phyloP scores from a whole-genome alignment of 2,113 vertebrate species.

The Tetraodon nigroviridis region DNA sequence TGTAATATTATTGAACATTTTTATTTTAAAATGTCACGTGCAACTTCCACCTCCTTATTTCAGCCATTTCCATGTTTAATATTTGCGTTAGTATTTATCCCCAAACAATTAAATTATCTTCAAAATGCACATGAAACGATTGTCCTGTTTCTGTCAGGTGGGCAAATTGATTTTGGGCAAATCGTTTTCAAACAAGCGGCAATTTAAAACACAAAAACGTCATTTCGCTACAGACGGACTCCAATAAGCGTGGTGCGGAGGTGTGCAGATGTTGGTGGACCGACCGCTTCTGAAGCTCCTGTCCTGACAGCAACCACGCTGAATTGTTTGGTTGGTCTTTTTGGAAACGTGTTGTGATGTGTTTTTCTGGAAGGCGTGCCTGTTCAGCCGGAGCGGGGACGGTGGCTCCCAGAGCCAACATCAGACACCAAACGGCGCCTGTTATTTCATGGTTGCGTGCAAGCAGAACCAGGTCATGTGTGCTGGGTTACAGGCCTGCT shows the following conservation, averaged over 20 bases:
- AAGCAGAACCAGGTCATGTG: slow-evolving; percentile 68
- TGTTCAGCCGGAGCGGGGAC: slow-evolving; percentile 41
- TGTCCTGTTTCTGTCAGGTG: too few species aligned
- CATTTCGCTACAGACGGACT: too few species aligned
- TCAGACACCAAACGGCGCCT: slow-evolving; percentile 60
- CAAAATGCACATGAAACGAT: too few species aligned
- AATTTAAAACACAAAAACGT: too few species aligned
- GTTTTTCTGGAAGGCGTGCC: slow-evolving; percentile 22
- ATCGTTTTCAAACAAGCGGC: too few species aligned
- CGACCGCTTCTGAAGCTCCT: background rate
- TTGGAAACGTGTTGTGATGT: background rate
- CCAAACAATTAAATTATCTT: too few species aligned
- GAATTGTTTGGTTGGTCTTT: background rate
- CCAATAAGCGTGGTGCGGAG: too few species aligned
- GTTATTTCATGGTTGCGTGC: slow-evolving; percentile 67
- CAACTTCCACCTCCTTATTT: slow-evolving; percentile 21
- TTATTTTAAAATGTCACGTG: slow-evolving; percentile 6
- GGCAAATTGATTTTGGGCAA: too few species aligned
- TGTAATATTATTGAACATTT: slow-evolving; percentile 1
- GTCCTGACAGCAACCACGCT: slow-evolving; percentile 41
- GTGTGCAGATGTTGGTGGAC: too few species aligned
- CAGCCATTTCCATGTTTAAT: background rate
- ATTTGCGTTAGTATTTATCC: too few species aligned
- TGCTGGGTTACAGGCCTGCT: slow-evolving; percentile 61
- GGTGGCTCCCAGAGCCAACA: slow-evolving; percentile 48